These are phyloP conservation scores for Orchesellides sinensis DNA, from an alignment of 2,888 invertebrate genomes.

Conservation along the genomic window DNA sequence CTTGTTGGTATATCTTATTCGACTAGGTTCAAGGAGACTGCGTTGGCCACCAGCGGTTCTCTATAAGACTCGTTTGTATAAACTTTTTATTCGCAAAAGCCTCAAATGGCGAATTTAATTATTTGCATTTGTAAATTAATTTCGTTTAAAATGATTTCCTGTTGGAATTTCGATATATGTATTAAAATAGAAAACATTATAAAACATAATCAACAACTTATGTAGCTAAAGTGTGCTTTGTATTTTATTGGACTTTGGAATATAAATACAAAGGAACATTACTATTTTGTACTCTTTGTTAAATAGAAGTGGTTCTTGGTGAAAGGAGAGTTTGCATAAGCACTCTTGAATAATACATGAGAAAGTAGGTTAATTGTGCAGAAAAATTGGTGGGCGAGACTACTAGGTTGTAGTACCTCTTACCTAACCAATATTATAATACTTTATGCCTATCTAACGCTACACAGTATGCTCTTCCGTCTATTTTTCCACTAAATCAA, in stretches of 20 bases:
- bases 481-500: neutral
- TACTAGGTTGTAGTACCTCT: neutral
- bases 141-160: too few species aligned
- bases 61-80: too few species aligned
- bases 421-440: neutral
- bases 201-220: neutral
- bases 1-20: too few species aligned
- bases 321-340: neutral
- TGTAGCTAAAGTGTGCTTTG: too few species aligned
- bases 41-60: too few species aligned
- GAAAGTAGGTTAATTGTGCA: conserved; percentile 45
- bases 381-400: conserved; percentile 8
- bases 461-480: neutral
- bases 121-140: too few species aligned
- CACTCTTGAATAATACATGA: conserved; percentile 38
- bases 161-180: too few species aligned
- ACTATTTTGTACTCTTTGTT: neutral
- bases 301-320: neutral
- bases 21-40: too few species aligned
- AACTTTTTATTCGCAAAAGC: too few species aligned
- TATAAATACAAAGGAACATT: neutral
- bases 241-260: too few species aligned
- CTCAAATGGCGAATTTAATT: too few species aligned
- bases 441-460: neutral
- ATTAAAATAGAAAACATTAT: neutral